Percentiles rank a stretch among this genome's conserved stretches.
phyloP scores from a whole-genome alignment of 2,888 invertebrate species.

The Syrphus vitripennis region DNA sequence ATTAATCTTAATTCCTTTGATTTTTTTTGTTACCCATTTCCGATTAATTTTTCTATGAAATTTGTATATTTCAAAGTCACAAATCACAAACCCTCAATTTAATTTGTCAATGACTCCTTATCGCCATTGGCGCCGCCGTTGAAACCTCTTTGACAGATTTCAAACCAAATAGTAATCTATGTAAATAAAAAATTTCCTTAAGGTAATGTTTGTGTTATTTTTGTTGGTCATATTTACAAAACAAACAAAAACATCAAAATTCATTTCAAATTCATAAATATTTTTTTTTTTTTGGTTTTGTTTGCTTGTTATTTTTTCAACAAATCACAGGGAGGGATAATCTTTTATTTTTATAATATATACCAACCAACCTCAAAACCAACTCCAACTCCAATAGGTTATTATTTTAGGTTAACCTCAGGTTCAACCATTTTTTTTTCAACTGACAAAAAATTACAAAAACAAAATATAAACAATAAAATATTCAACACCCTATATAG shows the following conservation, averaged over 20 bases:
- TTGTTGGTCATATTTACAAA: not conserved
- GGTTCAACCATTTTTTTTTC: conserved; percentile 6
- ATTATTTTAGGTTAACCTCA: conserved; percentile 6
- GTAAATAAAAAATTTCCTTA: no score
- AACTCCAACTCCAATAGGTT: not conserved
- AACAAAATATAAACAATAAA: not conserved
- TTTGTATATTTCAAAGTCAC: not conserved
- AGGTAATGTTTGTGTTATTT: no score
- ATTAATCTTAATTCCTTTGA: not conserved
- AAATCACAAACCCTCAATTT: not conserved
- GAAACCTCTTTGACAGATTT: not conserved
- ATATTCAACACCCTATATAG: not conserved
- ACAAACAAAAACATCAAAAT: not conserved
- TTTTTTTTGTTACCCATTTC: not conserved
- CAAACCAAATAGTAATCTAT: not conserved
- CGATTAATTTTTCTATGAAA: not conserved
- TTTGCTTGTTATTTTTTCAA: conserved; percentile 1
- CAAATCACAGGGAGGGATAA: conserved; percentile 43
- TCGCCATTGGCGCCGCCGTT: not conserved
- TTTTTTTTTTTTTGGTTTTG: not conserved
- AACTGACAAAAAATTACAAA: not conserved
- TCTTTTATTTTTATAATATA: not conserved
- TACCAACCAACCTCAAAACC: not conserved
- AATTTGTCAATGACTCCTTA: not conserved
- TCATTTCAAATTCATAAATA: not conserved